Conservation (phyloP, 2,888 invertebrate species). For the Epinotia demarniana region DNA sequence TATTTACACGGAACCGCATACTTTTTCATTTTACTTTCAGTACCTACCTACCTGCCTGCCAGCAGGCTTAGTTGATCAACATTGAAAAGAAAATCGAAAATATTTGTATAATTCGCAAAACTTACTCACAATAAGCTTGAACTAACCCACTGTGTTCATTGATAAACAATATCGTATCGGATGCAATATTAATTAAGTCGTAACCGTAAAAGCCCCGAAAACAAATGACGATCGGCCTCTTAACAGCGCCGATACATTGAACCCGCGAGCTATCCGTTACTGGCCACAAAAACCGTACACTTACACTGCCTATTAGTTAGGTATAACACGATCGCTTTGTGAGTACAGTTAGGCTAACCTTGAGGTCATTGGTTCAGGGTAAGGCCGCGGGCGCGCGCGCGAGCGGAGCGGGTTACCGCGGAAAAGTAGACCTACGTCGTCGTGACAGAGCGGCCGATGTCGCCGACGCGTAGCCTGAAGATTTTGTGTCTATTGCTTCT, state of each 20-base stretch:
- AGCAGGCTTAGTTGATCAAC: background rate
- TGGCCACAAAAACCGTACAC: conserved; percentile 32
- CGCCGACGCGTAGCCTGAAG: no score
- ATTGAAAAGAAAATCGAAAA: background rate
- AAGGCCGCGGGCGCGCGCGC: background rate
- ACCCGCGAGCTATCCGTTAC: conserved; percentile 38
- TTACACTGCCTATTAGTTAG: conserved; percentile 37
- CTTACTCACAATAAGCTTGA: background rate
- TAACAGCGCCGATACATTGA: conserved; percentile 34
- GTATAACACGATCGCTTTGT: conserved; percentile 49
- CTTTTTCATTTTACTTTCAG: background rate
- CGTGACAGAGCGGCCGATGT: no score
- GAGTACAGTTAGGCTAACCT: conserved; percentile 50
- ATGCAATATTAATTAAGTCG: background rate
- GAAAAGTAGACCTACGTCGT: background rate
- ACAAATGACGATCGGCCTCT: background rate
- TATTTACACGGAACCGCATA: background rate
- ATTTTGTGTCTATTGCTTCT: background rate
- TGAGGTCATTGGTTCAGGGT: conserved; percentile 53
- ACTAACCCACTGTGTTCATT: background rate
- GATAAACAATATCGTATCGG: background rate
- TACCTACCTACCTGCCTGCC: background rate
- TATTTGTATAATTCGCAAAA: background rate
- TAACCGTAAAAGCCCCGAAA: conserved; percentile 11
- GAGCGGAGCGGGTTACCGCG: conserved; percentile 32